Conservation (phyloP, 1,140 invertebrate species). For the Drosophila subpulchrella region DNA sequence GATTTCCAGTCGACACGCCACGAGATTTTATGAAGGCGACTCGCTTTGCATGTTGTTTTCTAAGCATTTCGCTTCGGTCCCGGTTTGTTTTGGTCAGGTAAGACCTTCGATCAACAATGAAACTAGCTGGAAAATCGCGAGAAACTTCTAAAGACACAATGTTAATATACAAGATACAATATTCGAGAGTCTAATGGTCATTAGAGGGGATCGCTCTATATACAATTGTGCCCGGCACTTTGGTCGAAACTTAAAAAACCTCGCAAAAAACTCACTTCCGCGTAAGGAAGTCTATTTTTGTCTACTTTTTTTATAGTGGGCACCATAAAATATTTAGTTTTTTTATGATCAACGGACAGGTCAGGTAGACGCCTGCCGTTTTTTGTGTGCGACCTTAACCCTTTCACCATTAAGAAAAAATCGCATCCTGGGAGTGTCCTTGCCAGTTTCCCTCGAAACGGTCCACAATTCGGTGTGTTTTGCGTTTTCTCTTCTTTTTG, state of each 20-base stretch:
- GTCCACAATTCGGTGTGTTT: constrained; percentile 6
- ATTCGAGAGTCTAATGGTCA: constrained; percentile 35
- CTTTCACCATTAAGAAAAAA: constrained; percentile 78
- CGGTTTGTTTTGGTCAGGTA: constrained; percentile 56
- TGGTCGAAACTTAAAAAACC: constrained; percentile 38
- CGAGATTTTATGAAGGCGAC: constrained; percentile 34
- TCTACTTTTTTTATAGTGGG: constrained; percentile 39
- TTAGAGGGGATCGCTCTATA: constrained; percentile 58
- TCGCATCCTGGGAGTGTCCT: constrained; percentile 49
- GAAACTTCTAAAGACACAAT: constrained; percentile 45
- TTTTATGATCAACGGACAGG: constrained; percentile 51
- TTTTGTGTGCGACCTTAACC: constrained; percentile 58
- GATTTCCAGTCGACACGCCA: constrained; percentile 42
- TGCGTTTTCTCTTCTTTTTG: constrained; percentile 50
- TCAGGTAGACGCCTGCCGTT: constrained; percentile 40
- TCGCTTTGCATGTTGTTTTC: constrained; percentile 25
- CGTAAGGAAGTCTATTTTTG: no score
- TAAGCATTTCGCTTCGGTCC: constrained; percentile 26
- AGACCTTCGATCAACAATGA: constrained; percentile 66
- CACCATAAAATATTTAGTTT: constrained; percentile 73
- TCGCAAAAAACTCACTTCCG: constrained; percentile 54
- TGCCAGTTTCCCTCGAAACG: constrained; percentile 49
- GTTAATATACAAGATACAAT: neutral
- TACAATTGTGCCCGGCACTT: constrained; percentile 50
- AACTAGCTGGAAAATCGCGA: constrained; percentile 77